Base-by-base conservation (phyloP, 2,888 invertebrate species). In the Yponomeuta cagnagella region DNA sequence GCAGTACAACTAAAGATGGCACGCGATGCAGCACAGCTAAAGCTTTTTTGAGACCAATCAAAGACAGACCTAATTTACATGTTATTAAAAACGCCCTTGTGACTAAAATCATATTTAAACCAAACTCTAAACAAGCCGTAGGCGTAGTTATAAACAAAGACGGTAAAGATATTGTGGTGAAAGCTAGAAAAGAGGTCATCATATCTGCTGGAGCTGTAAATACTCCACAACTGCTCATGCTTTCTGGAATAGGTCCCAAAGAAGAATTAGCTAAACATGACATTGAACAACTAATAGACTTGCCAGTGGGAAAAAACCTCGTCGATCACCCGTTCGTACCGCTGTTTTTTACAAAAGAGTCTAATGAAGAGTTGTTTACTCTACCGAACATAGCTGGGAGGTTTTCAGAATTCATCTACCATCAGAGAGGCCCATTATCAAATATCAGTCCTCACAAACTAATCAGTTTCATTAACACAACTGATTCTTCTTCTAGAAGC, bases 181-280 rank as follows among this genome's bases (percentile, higher is more conserved):
- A 78, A 10, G 88, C 83, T 2, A 88, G 74, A 67, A 93, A 92
- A 76, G 93, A 94, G 74, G 81, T 94, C 0, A 87, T 94, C 48
- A 69, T 93, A 48, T 93, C 93, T 1, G 92, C 86, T 0, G 93
- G 93, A 12, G 76, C 90, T 6, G 82, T 93, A 6, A 93, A 93
- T 75, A 88, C 93, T 0, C 93, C 93, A 0, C 92, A 93, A 75
- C 76, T 93, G 2, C 77, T 93, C 31, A 81, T 93, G 79, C 75
- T 93, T 1, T 93, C 93, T 0, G 93, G 93, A 2, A 83, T 93
- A 30, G 93, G 93, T 1, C 93, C 93, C 0, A 78, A 75, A 69
- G 76, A 85, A 10, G 88, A 93, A 72, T 78, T 93, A 48, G 74
- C 80, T 58, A 76, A 85, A 0, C 76, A 88, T 12, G 80, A 80